These are phyloP conservation scores for Allolobophora icterica DNA, from an alignment of 2,888 invertebrate species.

Conservation along the genomic window DNA sequence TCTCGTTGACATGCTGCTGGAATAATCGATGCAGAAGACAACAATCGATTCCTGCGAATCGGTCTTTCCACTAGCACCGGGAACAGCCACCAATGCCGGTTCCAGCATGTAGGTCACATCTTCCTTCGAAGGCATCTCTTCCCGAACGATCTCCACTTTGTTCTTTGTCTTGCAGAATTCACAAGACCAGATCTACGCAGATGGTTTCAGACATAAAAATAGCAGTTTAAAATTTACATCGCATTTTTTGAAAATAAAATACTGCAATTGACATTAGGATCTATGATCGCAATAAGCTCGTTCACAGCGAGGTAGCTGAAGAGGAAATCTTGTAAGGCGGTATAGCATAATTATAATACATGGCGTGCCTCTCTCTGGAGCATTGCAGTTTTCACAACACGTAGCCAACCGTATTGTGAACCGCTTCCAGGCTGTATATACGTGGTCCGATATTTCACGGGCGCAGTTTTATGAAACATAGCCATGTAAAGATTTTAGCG, in stretches of 20 bases:
- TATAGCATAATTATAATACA: too few species aligned
- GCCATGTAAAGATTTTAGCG: neutral
- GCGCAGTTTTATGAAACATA: neutral
- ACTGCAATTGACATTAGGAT: neutral
- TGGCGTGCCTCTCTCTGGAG: too few species aligned
- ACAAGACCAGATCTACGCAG: slow-evolving; percentile 58
- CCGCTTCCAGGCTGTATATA: too few species aligned
- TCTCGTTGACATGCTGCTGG: slow-evolving; percentile 62
- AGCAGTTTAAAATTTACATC: too few species aligned
- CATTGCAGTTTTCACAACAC: too few species aligned
- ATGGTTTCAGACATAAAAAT: neutral
- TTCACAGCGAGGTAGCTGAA: too few species aligned
- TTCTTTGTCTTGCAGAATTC: slow-evolving; percentile 58
- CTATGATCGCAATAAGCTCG: too few species aligned
- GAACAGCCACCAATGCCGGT: slow-evolving; percentile 56
- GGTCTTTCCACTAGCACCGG: slow-evolving; percentile 55
- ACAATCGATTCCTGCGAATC: slow-evolving; percentile 59
- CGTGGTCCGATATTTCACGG: too few species aligned
- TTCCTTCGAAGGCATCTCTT: slow-evolving; percentile 56
- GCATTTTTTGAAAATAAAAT: neutral
- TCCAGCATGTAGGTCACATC: slow-evolving; percentile 62
- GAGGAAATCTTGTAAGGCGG: too few species aligned
- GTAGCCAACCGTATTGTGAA: too few species aligned
- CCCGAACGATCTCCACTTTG: slow-evolving; percentile 57
- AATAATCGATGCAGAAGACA: slow-evolving; percentile 63